Evolutionary conservation across 2,113 vertebrate species (phyloP).

Genomic region (Mormyrus lacerda): DNA sequence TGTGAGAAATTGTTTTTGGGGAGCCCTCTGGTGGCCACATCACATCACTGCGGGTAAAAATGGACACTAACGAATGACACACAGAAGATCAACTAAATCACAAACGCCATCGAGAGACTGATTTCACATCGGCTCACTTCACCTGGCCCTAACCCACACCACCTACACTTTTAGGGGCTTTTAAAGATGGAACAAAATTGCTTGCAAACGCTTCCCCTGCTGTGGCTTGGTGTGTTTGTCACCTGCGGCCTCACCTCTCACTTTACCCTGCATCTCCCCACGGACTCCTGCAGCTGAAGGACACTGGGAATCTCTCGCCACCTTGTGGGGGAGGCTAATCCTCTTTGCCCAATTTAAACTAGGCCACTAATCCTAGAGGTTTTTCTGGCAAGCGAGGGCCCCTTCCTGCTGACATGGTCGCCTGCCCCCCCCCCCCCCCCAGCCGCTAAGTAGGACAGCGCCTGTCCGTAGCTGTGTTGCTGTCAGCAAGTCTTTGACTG

Average conservation of each 20-base stretch:
- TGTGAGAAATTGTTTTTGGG: not conserved
- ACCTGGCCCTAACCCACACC: not conserved
- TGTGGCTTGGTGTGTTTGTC: not conserved
- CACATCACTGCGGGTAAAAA: not conserved
- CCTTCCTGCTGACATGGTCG: constrained; percentile 62
- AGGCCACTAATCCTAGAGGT: constrained; percentile 73
- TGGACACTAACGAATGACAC: not conserved
- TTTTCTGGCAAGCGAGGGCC: constrained; percentile 70
- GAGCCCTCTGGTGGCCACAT: constrained; percentile 3
- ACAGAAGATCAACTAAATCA: not conserved
- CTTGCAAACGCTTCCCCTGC: not conserved
- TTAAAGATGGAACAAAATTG: not conserved
- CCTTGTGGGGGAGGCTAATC: constrained; percentile 71
- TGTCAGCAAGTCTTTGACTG: constrained; percentile 64
- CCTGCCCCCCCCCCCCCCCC: constrained; percentile 50
- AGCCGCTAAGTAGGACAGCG: constrained; percentile 65
- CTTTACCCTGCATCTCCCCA: constrained; percentile 24
- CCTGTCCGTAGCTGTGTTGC: constrained; percentile 57
- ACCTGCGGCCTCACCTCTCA: constrained; percentile 29
- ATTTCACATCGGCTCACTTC: not conserved
- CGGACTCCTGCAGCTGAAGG: constrained; percentile 56
- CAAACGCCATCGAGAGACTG: not conserved
- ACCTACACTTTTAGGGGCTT: not conserved
- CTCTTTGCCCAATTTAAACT: constrained; percentile 74
- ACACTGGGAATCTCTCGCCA: constrained; percentile 64